phyloP scores from a whole-genome alignment of 2,113 vertebrate species.

The Pedetes capensis region DNA sequence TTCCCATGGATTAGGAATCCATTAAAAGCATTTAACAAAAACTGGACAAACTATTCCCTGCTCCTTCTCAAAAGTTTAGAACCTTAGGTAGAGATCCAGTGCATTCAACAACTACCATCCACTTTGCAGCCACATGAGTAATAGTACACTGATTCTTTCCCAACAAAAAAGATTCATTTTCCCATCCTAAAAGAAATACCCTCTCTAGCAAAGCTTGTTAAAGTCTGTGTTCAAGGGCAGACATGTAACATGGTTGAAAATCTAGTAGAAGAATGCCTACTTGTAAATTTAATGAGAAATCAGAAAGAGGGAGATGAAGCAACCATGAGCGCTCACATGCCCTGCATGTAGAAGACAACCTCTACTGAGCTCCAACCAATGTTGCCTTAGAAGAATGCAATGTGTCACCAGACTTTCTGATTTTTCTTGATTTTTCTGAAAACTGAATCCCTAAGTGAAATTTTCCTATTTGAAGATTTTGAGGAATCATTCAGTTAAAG shows the following conservation, averaged over 20 bases:
- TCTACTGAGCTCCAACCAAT: not conserved
- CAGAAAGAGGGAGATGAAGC: not conserved
- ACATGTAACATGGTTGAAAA: not conserved
- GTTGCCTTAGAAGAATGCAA: not conserved
- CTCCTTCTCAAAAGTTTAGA: not conserved
- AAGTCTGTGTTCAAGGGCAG: not conserved
- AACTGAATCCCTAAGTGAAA: not conserved
- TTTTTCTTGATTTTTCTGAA: not conserved
- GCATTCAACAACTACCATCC: not conserved
- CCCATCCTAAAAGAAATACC: not conserved
- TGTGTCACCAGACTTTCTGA: not conserved
- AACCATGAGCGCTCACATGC: not conserved
- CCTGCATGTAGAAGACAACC: not conserved
- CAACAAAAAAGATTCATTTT: not conserved
- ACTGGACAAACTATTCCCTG: rapidly evolving
- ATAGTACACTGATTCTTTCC: not conserved
- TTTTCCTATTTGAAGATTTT: not conserved
- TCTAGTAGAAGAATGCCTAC: not conserved
- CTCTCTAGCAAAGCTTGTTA: not conserved
- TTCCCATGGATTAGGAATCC: not conserved
- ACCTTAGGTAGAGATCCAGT: not conserved
- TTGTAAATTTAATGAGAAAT: not conserved
- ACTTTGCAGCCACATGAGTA: not conserved
- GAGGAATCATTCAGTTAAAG: not conserved
- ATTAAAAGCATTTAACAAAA: not conserved